Conservation (phyloP, 2,113 vertebrate genomes). For the Calypte anna region DNA sequence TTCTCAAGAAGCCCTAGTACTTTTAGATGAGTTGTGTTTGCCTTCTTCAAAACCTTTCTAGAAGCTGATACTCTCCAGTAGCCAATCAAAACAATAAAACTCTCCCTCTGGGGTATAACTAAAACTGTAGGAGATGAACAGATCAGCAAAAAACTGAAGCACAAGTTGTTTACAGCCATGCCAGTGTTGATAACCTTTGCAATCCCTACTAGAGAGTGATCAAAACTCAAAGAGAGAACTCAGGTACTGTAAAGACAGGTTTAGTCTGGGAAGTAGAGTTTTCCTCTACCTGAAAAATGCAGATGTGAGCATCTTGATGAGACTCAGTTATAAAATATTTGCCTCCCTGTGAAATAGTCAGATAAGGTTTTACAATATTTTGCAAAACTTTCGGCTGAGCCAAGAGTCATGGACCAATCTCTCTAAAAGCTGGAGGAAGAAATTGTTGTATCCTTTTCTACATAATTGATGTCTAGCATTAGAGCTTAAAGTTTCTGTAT, state of each 20-base stretch:
- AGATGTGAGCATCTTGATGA: neutral
- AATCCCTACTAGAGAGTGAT: neutral
- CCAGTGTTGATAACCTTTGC: neutral
- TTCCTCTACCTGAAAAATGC: neutral
- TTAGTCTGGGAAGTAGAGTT: neutral
- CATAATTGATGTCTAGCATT: neutral
- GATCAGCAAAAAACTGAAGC: neutral
- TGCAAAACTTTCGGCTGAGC: neutral
- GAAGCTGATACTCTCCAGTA: neutral
- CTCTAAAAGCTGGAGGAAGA: neutral
- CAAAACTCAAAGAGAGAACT: neutral
- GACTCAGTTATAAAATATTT: neutral
- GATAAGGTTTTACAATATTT: neutral
- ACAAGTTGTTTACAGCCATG: neutral
- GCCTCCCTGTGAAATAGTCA: neutral
- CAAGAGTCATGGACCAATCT: neutral
- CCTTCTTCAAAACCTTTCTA: slow-evolving; percentile 21
- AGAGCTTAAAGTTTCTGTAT: neutral
- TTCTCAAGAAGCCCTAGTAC: slow-evolving; percentile 15
- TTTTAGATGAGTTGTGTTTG: slow-evolving; percentile 49
- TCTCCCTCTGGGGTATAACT: neutral
- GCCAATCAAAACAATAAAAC: neutral
- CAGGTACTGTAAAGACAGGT: neutral
- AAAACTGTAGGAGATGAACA: neutral
- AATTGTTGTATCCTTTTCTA: neutral